These are phyloP conservation scores for Argopecten irradians DNA, from an alignment of 1,140 invertebrate genomes.

Conservation along the genomic window DNA sequence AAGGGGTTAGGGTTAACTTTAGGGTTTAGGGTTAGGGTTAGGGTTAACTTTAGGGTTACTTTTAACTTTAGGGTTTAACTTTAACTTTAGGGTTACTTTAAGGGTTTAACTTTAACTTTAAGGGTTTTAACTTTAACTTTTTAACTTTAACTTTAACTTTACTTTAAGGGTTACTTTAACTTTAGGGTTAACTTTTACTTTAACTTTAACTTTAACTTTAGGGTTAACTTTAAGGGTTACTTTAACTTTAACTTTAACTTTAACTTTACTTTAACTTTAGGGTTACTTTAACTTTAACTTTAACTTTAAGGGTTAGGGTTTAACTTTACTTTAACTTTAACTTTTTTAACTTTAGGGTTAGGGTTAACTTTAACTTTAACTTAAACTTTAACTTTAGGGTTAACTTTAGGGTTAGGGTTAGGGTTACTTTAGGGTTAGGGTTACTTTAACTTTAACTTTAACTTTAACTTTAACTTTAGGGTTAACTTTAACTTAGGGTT, in stretches of 20 bases:
- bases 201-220: constrained; percentile 57
- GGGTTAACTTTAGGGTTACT: constrained; percentile 56
- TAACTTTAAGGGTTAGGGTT: constrained; percentile 54
- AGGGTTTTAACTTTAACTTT: too few relatives aligned
- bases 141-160: constrained; percentile 55
- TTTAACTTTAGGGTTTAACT: constrained; percentile 52
- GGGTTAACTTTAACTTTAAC: constrained; percentile 45
- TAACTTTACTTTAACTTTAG: constrained; percentile 44
- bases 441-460: constrained; percentile 57
- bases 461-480: constrained; percentile 55
- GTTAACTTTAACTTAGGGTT: constrained; percentile 55
- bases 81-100: constrained; percentile 56
- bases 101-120: constrained; percentile 52
- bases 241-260: constrained; percentile 44
- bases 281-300: constrained; percentile 53
- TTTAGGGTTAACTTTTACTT: constrained; percentile 57
- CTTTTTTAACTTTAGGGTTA: constrained; percentile 52
- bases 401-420: constrained; percentile 52
- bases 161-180: constrained; percentile 54
- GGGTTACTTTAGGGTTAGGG: constrained; percentile 53
- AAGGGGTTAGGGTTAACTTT: constrained; percentile 53
- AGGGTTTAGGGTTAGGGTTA: constrained; percentile 56
- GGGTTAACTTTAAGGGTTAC: constrained; percentile 47
- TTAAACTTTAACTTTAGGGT: constrained; percentile 52
- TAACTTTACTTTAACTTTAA: constrained; percentile 39